Evolutionary conservation across 2,113 vertebrate genomes (phyloP).

Genomic region (Capreolus pygargus): DNA sequence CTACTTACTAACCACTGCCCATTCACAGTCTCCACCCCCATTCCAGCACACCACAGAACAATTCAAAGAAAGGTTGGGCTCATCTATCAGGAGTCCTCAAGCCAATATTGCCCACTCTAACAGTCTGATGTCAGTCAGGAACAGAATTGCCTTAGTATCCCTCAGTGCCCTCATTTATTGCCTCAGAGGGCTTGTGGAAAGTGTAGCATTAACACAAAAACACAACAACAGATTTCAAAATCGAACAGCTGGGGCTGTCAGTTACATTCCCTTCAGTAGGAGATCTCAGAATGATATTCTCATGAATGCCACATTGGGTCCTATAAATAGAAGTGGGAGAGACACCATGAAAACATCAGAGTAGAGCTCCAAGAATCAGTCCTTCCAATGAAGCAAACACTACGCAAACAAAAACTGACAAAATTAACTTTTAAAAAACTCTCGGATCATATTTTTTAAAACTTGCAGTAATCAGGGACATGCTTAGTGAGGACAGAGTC

Average conservation of each 20-base stretch:
- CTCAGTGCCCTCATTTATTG: neutral
- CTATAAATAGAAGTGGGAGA: conserved; percentile 8
- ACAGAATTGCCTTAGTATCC: neutral
- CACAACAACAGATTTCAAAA: conserved; percentile 13
- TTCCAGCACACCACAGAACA: neutral
- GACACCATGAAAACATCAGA: neutral
- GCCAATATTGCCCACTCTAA: neutral
- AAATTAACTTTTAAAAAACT: neutral
- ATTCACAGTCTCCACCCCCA: neutral
- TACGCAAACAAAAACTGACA: neutral
- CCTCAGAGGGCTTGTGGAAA: neutral
- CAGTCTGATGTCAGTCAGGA: neutral
- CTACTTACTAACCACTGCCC: neutral
- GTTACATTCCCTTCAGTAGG: neutral
- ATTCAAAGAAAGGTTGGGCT: neutral
- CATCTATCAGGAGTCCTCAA: neutral
- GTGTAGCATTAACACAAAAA: neutral
- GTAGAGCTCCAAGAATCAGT: conserved; percentile 17
- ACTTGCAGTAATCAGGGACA: neutral
- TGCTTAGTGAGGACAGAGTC: neutral
- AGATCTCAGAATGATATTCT: neutral
- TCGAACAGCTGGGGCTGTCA: neutral
- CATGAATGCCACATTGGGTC: neutral
- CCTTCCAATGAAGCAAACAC: neutral
- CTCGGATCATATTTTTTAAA: neutral